Base-by-base conservation (phyloP, 2,113 vertebrate species). In the Prochilodus magdalenae region DNA sequence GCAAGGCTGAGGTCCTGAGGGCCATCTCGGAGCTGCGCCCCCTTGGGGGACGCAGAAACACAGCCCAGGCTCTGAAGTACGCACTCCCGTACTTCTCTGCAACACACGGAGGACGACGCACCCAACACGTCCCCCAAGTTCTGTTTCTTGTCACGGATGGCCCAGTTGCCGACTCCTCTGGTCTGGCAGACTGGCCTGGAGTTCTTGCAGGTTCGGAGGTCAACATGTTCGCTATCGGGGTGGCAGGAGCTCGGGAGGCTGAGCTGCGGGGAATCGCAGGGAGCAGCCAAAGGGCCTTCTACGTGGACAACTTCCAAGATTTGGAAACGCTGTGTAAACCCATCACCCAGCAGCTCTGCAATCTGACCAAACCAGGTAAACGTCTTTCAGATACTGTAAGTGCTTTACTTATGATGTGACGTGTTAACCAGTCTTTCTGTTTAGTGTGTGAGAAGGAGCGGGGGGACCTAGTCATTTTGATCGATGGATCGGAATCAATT, bases 91-190 rank as follows among this genome's bases (percentile, higher is more conserved):
- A 80, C 83, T 95, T 96, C 78, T 59, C 51, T 0, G 18, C 26
- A 0, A 13, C 15, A 3, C 27, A 94, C 3, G 93, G 94, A 0
- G 94, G 95, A 0, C 86, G 92, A 5, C 84, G 75, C 0, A 77
- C 73, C 0, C 16, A 77, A 11, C 26, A 86, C 0, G 80, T 94
- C 26, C 86, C 92, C 1, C 92, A 92, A 85, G 90, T 95, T 49
- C 85, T 96, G 26, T 84, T 95, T 85, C 90, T 95, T 55, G 93
- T 96, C 82, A 96, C 94, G 8, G 94, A 95, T 6, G 94, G 94
- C 0, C 86, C 88, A 0, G 92, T 93, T 0, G 91, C 89, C 0
- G 93, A 95, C 66, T 67, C 0, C 0, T 0, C 53, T 44, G 80
- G 16, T 0, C 90, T 95, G 49, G 47, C 11, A 0, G 27, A 22